Evolutionary conservation across 2,888 invertebrate genomes (phyloP).

Genomic region (Netelia virgata): DNA sequence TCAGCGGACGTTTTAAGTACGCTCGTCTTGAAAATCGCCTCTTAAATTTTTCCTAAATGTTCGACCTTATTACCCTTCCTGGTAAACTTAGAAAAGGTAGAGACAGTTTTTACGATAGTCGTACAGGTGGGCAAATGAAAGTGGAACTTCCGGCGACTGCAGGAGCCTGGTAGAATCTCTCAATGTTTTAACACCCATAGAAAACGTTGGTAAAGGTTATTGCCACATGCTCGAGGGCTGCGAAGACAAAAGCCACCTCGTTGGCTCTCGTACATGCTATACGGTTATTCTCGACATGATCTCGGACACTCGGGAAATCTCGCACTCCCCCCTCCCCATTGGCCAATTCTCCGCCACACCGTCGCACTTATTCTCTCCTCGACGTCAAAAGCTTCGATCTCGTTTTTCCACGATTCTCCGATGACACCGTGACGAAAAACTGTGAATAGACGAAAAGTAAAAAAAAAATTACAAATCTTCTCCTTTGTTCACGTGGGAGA

Average conservation of each 20-base stretch:
- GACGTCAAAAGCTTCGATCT: conserved; percentile 23
- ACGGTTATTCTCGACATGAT: not conserved
- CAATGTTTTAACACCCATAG: conserved; percentile 31
- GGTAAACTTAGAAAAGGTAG: conserved; percentile 40
- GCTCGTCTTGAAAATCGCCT: conserved; percentile 57
- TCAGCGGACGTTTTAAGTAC: conserved; percentile 44
- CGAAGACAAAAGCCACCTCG: conserved; percentile 29
- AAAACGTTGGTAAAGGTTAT: conserved; percentile 17
- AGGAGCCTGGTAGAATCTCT: conserved; percentile 25
- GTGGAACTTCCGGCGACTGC: conserved; percentile 30
- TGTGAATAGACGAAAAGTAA: not conserved
- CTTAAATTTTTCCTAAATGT: conserved; percentile 39
- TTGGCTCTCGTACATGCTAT: not conserved
- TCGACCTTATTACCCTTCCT: conserved; percentile 46
- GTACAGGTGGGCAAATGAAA: not conserved
- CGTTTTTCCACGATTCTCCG: conserved; percentile 1
- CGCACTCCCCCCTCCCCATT: conserved; percentile 20
- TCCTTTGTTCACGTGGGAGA: conserved; percentile 14
- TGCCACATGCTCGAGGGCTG: not conserved
- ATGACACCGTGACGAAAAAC: not conserved
- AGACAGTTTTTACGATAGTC: not conserved
- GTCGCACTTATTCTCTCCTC: not conserved
- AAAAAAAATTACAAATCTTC: conserved; percentile 12
- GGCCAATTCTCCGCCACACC: conserved; percentile 11
- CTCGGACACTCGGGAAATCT: not conserved